Evolutionary conservation across 2,888 invertebrate species (phyloP).

Genomic region (Hipparchia sbordonii): DNA sequence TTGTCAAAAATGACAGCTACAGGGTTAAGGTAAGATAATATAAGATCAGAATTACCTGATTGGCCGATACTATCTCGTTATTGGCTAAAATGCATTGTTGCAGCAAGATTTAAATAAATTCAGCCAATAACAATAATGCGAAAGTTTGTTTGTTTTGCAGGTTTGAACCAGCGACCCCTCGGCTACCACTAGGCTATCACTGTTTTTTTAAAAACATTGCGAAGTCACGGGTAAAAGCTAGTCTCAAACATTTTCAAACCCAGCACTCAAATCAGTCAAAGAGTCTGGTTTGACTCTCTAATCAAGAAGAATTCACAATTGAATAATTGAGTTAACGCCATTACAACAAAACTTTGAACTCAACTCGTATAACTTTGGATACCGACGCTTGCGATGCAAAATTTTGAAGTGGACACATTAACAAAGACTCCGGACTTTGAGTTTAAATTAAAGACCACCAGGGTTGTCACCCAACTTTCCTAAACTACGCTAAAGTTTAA

Average conservation of each 20-base stretch:
- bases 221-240: background rate
- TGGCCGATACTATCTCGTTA: too few relatives aligned
- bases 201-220: too few relatives aligned
- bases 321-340: constrained; percentile 54
- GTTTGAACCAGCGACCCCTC: too few relatives aligned
- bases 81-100: too few relatives aligned
- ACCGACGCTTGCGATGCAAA: constrained; percentile 8
- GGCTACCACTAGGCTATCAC: too few relatives aligned
- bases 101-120: too few relatives aligned
- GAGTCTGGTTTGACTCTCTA: constrained; percentile 37
- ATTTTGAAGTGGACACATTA: constrained; percentile 6
- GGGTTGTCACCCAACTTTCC: background rate
- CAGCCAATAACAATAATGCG: too few relatives aligned
- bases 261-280: constrained; percentile 25
- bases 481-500: background rate
- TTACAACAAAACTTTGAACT: constrained; percentile 48
- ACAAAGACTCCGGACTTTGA: background rate
- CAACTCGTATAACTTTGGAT: constrained; percentile 23
- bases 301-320: constrained; percentile 52
- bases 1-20: too few relatives aligned
- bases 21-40: too few relatives aligned
- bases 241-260: background rate
- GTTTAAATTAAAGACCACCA: background rate
- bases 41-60: too few relatives aligned
- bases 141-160: too few relatives aligned